phyloP scores from a whole-genome alignment of 1,140 invertebrate genomes.

The Heliconius hermathena region DNA sequence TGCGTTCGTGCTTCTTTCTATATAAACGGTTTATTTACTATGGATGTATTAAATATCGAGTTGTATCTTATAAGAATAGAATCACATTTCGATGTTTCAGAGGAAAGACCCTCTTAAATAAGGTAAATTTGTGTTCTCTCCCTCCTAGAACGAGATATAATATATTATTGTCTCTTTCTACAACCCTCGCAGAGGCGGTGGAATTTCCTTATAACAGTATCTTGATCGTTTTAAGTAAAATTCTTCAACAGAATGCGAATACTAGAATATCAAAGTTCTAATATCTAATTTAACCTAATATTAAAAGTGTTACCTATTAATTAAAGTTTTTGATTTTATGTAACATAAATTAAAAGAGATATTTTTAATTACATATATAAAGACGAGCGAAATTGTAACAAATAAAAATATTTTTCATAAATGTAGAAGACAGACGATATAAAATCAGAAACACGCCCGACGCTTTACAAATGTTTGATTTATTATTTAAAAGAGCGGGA shows the following conservation, averaged over 20 bases:
- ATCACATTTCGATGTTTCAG: slow-evolving; percentile 25
- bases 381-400: not conserved
- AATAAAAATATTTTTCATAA: not conserved
- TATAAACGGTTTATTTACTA: not conserved
- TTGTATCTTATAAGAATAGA: slow-evolving; percentile 30
- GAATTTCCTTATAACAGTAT: slow-evolving; percentile 1
- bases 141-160: slow-evolving; percentile 20
- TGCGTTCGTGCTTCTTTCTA: not conserved
- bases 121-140: slow-evolving; percentile 27
- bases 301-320: no score
- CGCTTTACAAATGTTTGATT: slow-evolving; percentile 24
- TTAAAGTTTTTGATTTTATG: no score
- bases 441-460: slow-evolving; percentile 18
- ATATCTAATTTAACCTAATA: not conserved
- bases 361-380: not conserved
- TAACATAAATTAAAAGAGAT: not conserved
- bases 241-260: not conserved
- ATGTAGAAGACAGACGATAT: not conserved
- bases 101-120: slow-evolving; percentile 29
- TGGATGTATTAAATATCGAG: slow-evolving; percentile 1
- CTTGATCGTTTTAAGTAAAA: not conserved
- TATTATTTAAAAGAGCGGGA: slow-evolving; percentile 41
- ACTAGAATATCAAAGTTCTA: not conserved
- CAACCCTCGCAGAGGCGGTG: not conserved
- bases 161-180: slow-evolving; percentile 4